These are phyloP conservation scores for Leptestheria dahalacensis DNA, from an alignment of 1,140 invertebrate genomes.

Conservation along the genomic window DNA sequence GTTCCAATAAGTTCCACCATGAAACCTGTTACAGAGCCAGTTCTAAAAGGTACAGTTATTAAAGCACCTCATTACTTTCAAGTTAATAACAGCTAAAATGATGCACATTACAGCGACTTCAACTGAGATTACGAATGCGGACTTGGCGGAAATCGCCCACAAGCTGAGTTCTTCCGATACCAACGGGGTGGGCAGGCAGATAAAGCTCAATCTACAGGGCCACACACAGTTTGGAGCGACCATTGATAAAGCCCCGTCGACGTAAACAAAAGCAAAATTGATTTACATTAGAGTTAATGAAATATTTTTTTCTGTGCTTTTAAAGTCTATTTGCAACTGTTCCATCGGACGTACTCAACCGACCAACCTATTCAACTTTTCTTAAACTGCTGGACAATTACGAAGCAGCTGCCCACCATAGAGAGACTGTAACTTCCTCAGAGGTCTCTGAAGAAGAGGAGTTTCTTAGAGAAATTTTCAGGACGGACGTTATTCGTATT, in stretches of 20 bases:
- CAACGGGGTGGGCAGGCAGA: constrained; percentile 39
- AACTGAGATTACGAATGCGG: too few relatives aligned
- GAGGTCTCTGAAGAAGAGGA: constrained; percentile 57
- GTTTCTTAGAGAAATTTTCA: constrained; percentile 55
- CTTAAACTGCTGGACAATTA: constrained; percentile 21
- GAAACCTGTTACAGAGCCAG: too few relatives aligned
- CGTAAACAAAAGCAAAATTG: too few relatives aligned
- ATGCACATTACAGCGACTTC: too few relatives aligned
- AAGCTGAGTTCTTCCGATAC: constrained; percentile 29
- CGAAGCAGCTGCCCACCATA: constrained; percentile 39
- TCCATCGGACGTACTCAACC: neutral
- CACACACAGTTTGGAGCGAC: constrained; percentile 3
- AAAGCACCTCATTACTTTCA: too few relatives aligned
- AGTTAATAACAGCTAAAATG: too few relatives aligned
- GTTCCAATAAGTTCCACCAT: too few relatives aligned
- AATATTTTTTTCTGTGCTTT: neutral
- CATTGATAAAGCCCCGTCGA: constrained; percentile 6
- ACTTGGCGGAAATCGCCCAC: neutral
- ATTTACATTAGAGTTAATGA: neutral
- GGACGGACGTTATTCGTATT: constrained; percentile 53
- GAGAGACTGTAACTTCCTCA: constrained; percentile 57
- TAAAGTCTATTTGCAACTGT: neutral
- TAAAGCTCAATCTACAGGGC: constrained; percentile 12
- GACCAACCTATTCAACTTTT: constrained; percentile 12
- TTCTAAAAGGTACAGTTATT: too few relatives aligned